Evolutionary conservation across 2,113 vertebrate species (phyloP).

Genomic region (Chaetops frenatus): DNA sequence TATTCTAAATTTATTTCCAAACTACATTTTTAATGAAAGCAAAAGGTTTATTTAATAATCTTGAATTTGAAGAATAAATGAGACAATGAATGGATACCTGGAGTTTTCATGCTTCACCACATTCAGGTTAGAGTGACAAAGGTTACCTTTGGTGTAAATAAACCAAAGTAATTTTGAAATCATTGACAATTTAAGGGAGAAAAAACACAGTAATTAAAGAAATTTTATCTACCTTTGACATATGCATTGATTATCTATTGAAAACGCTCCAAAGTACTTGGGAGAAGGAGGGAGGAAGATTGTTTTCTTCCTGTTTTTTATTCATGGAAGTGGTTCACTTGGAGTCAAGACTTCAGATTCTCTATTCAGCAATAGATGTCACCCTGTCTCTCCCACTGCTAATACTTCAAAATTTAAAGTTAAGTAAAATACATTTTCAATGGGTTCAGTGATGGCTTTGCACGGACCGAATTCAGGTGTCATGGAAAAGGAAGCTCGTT

Average conservation of each 20-base stretch:
- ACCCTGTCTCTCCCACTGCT: background rate
- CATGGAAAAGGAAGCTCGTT: background rate
- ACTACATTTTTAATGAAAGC: conserved; percentile 34
- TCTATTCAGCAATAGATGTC: background rate
- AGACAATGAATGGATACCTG: background rate
- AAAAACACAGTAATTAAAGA: background rate
- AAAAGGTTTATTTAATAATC: conserved; percentile 45
- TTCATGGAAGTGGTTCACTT: background rate
- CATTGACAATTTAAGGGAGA: background rate
- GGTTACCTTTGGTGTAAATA: conserved; percentile 8
- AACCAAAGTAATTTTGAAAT: background rate
- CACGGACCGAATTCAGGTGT: background rate
- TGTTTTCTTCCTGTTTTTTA: background rate
- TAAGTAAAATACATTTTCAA: background rate
- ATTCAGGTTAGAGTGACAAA: background rate
- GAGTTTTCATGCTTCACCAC: conserved; percentile 19
- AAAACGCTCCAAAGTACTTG: background rate
- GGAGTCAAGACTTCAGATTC: background rate
- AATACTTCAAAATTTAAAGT: background rate
- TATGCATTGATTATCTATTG: background rate
- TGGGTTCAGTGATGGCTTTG: background rate
- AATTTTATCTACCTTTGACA: background rate
- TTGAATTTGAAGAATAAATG: conserved; percentile 34
- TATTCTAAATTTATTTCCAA: conserved; percentile 51
- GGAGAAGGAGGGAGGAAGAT: background rate